phyloP scores from a whole-genome alignment of 2,797 vertebrate species.

The Leptatherina wallacei region DNA sequence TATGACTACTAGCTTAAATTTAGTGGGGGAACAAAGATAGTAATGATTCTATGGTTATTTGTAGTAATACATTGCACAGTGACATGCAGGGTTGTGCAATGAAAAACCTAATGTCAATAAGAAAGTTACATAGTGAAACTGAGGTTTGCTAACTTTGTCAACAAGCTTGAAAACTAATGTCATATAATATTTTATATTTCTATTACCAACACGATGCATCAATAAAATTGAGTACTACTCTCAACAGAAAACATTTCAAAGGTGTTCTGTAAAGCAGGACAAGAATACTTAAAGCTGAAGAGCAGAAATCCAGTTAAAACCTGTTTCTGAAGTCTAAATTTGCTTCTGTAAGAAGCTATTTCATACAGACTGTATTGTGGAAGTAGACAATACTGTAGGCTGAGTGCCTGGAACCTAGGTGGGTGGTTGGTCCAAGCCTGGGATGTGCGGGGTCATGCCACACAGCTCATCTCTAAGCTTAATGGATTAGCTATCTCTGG shows the following conservation, averaged over 20 bases:
- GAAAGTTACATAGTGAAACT: background rate
- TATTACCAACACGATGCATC: background rate
- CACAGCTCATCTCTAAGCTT: slow-evolving; percentile 78
- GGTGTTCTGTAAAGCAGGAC: background rate
- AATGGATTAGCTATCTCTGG: slow-evolving; percentile 80
- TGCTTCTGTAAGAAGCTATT: slow-evolving; percentile 14
- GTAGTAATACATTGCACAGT: background rate
- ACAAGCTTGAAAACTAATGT: slow-evolving; percentile 19
- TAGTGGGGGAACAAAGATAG: background rate
- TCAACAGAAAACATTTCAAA: background rate
- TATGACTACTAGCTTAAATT: background rate
- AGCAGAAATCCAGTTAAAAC: background rate
- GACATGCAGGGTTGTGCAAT: background rate
- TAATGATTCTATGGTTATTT: background rate
- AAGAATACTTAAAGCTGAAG: background rate
- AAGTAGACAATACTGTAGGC: slow-evolving; percentile 25
- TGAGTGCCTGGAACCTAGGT: slow-evolving; percentile 53
- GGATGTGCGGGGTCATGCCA: slow-evolving; percentile 63
- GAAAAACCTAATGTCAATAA: background rate
- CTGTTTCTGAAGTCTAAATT: slow-evolving; percentile 8
- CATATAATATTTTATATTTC: background rate
- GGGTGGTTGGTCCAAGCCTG: slow-evolving; percentile 52
- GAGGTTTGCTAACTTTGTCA: background rate
- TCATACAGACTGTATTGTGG: slow-evolving; percentile 32
- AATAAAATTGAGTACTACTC: slow-evolving; percentile 1